Evolutionary conservation across 2,797 vertebrate genomes (phyloP).

Genomic region (Chrosomus eos): DNA sequence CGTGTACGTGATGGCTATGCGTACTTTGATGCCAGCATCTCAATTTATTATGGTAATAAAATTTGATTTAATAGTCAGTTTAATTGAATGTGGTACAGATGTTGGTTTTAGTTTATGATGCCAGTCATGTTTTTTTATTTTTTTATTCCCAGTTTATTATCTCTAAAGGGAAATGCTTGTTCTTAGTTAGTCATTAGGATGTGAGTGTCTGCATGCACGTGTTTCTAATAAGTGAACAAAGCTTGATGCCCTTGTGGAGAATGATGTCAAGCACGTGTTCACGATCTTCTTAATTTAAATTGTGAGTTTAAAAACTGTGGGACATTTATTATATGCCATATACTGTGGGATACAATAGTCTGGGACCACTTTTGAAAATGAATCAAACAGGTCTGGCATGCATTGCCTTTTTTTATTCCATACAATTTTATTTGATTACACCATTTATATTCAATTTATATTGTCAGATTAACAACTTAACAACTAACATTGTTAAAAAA

Average conservation of each 20-base stretch:
- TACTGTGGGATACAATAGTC: neutral
- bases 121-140: neutral
- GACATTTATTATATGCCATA: neutral
- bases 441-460: too few relatives aligned
- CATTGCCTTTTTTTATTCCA: too few relatives aligned
- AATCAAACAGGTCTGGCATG: too few relatives aligned
- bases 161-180: conserved; percentile 9
- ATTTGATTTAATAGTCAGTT: conserved; percentile 17
- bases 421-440: too few relatives aligned
- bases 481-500: too few relatives aligned
- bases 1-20: neutral
- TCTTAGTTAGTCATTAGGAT: neutral
- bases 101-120: neutral
- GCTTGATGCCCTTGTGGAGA: neutral
- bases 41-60: neutral
- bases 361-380: neutral
- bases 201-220: neutral
- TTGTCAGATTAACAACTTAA: too few relatives aligned
- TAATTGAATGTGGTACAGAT: conserved; percentile 1
- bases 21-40: neutral
- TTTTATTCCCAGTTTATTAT: neutral
- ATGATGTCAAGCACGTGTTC: neutral
- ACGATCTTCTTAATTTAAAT: neutral
- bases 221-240: neutral
- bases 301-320: neutral